phyloP scores from a whole-genome alignment of 2,797 vertebrate genomes.

The Podargus strigoides region DNA sequence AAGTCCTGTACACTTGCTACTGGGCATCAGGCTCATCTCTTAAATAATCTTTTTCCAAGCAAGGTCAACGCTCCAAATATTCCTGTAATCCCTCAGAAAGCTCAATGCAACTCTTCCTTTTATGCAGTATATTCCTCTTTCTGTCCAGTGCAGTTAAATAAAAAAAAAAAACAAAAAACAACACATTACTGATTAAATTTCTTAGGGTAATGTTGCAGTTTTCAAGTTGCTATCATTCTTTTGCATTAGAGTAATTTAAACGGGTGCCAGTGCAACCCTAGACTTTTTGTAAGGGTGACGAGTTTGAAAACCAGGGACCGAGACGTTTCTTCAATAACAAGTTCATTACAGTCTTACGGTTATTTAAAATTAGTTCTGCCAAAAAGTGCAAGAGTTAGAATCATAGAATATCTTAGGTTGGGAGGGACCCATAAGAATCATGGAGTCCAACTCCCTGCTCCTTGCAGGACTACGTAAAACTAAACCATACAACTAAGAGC shows the following conservation, averaged over 20 bases:
- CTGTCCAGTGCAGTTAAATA: neutral
- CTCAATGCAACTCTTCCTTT: neutral
- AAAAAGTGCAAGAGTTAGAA: neutral
- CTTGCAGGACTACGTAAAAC: neutral
- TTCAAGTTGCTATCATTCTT: neutral
- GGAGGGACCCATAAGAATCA: neutral
- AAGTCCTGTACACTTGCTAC: no score
- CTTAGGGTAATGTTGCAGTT: neutral
- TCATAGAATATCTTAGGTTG: neutral
- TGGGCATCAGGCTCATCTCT: neutral
- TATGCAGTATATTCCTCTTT: neutral
- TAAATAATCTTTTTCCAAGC: neutral
- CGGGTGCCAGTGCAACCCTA: neutral
- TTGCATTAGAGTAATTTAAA: neutral
- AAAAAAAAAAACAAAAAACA: no score
- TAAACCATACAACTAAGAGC: neutral
- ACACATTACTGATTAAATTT: neutral
- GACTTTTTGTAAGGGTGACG: neutral
- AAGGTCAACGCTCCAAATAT: neutral
- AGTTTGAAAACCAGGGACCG: neutral
- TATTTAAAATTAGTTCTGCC: neutral
- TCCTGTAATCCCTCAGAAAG: neutral
- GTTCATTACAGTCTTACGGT: neutral
- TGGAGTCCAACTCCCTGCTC: no score
- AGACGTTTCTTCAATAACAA: neutral